Conservation (phyloP, 2,113 vertebrate genomes). For the Cyrtonyx montezumae region DNA sequence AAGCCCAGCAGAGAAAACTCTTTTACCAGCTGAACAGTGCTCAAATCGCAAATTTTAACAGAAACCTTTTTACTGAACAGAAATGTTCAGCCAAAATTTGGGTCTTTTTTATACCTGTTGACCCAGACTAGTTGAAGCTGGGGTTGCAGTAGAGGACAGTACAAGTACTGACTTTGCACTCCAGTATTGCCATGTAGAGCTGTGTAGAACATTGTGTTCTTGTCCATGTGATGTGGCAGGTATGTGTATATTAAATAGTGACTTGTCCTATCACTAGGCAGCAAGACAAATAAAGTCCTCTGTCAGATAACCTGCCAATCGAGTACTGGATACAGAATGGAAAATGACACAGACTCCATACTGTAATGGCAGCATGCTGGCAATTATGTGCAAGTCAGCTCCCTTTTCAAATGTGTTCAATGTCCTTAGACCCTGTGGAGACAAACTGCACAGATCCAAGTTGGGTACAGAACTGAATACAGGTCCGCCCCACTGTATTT, state of each 20-base stretch:
- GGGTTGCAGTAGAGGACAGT: background rate
- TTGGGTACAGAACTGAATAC: background rate
- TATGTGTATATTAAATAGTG: background rate
- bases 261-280: background rate
- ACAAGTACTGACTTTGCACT: background rate
- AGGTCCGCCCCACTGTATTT: background rate
- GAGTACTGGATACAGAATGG: background rate
- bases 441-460: background rate
- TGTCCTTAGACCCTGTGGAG: background rate
- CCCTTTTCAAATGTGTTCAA: background rate
- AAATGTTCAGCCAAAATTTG: background rate
- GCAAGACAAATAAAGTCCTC: background rate
- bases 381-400: background rate
- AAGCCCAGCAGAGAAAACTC: background rate
- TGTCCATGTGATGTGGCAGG: background rate
- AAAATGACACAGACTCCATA: rapidly evolving
- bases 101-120: rapidly evolving
- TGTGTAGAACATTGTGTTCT: background rate
- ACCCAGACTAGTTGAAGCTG: background rate
- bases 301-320: background rate
- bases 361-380: background rate
- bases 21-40: background rate
- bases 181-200: background rate
- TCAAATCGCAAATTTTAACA: background rate
- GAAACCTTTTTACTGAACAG: background rate